Conservation (phyloP, 2,113 vertebrate genomes). For the Cyrtonyx montezumae region DNA sequence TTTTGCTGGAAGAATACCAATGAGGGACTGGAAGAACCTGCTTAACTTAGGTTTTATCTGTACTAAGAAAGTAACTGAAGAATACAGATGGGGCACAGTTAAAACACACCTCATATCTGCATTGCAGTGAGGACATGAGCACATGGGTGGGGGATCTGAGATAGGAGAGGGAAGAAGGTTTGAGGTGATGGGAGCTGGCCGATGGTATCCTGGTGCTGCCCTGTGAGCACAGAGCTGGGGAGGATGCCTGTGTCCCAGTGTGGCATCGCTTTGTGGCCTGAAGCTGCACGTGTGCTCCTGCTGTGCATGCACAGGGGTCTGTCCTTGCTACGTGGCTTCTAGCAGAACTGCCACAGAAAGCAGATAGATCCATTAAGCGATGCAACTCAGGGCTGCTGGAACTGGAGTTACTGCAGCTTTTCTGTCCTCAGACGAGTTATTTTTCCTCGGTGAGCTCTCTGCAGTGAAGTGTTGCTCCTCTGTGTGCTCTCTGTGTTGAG, state of each 20-base stretch:
- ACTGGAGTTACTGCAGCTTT: neutral
- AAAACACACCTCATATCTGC: neutral
- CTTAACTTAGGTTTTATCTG: rapidly evolving
- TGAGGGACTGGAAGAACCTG: neutral
- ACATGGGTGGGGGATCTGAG: rapidly evolving
- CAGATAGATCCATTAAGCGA: neutral
- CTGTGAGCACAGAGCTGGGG: too few species aligned
- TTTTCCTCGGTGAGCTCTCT: neutral
- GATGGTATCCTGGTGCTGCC: too few species aligned
- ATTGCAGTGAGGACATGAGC: rapidly evolving
- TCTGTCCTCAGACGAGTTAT: neutral
- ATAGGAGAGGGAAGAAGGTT: rapidly evolving
- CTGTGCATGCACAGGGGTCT: too few species aligned
- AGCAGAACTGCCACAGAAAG: neutral
- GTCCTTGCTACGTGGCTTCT: neutral
- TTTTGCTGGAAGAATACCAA: neutral
- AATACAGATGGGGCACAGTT: neutral
- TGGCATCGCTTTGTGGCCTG: neutral
- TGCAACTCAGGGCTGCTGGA: neutral
- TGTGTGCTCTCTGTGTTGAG: neutral
- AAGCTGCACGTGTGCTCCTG: neutral
- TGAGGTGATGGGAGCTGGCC: neutral
- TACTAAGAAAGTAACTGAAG: neutral
- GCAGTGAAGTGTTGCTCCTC: neutral
- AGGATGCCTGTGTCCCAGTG: neutral